phyloP scores from a whole-genome alignment of 2,888 invertebrate species.

The Ophonus ardosiacus region DNA sequence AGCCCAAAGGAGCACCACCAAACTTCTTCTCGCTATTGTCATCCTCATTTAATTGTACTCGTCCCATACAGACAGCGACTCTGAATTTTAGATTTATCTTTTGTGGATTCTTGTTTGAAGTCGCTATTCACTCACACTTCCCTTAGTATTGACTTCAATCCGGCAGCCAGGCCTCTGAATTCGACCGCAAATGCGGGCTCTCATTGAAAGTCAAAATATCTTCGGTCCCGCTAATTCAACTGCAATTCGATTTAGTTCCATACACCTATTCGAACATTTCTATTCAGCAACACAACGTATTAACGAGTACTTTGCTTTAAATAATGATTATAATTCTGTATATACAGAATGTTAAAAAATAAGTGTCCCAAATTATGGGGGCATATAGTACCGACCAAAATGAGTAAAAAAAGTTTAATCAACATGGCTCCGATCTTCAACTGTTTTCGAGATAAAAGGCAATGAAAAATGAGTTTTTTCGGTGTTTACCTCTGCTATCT shows the following conservation, averaged over 20 bases:
- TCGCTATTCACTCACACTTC: slow-evolving; percentile 47
- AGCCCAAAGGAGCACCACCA: slow-evolving; percentile 59
- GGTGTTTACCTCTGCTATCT: too few species aligned
- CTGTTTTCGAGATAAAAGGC: too few species aligned
- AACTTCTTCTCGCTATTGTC: slow-evolving; percentile 51
- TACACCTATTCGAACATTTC: slow-evolving; percentile 33
- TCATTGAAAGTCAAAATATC: slow-evolving; percentile 63
- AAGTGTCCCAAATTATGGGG: too few species aligned
- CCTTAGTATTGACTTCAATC: slow-evolving; percentile 55
- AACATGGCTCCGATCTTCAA: too few species aligned
- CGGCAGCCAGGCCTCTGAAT: slow-evolving; percentile 10
- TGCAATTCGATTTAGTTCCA: slow-evolving; percentile 55
- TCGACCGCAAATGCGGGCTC: slow-evolving; percentile 44
- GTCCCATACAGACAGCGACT: slow-evolving; percentile 2
- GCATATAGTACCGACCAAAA: too few species aligned
- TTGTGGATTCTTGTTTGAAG: slow-evolving; percentile 52
- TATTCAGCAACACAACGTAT: slow-evolving; percentile 8
- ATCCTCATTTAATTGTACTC: slow-evolving; percentile 40
- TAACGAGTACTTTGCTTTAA: slow-evolving; percentile 5
- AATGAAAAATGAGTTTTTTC: too few species aligned
- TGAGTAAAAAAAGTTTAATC: too few species aligned
- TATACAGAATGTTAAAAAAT: too few species aligned
- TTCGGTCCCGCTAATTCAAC: slow-evolving; percentile 5
- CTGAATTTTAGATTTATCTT: slow-evolving; percentile 61
- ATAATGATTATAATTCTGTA: too few species aligned